Conservation (phyloP, 2,797 vertebrate genomes). For the Xenops minutus region DNA sequence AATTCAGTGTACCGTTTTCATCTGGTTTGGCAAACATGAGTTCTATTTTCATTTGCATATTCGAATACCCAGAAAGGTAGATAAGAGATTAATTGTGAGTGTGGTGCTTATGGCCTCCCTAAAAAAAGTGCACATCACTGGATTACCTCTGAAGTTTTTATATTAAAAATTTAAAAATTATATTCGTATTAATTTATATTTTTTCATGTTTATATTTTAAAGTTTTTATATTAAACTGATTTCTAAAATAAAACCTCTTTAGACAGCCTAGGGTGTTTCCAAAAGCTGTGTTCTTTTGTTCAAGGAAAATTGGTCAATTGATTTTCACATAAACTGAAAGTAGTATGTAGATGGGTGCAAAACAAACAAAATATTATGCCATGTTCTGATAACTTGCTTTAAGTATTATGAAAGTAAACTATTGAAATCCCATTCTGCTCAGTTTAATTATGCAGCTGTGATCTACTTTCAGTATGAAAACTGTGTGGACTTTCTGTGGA, state of each 20-base stretch:
- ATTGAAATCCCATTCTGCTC: neutral
- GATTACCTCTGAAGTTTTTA: neutral
- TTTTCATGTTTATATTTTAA: neutral
- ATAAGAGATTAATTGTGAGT: neutral
- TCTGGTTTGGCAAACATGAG: neutral
- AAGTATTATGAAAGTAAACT: neutral
- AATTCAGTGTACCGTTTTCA: neutral
- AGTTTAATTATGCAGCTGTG: neutral
- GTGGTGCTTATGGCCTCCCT: neutral
- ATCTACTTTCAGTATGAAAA: constrained; percentile 81
- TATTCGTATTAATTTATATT: neutral
- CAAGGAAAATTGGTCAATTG: neutral
- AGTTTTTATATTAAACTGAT: neutral
- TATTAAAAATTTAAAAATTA: neutral
- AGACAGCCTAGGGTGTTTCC: neutral
- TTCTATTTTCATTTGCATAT: neutral
- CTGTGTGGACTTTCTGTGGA: constrained; percentile 86
- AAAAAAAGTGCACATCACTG: neutral
- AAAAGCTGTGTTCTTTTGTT: neutral
- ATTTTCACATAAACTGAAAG: neutral
- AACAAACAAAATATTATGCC: neutral
- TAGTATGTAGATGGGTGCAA: neutral
- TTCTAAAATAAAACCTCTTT: neutral
- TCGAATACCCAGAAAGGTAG: neutral
- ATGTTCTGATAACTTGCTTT: neutral